Base-by-base conservation (phyloP, 2,888 invertebrate genomes). In the Venusia cambrica region DNA sequence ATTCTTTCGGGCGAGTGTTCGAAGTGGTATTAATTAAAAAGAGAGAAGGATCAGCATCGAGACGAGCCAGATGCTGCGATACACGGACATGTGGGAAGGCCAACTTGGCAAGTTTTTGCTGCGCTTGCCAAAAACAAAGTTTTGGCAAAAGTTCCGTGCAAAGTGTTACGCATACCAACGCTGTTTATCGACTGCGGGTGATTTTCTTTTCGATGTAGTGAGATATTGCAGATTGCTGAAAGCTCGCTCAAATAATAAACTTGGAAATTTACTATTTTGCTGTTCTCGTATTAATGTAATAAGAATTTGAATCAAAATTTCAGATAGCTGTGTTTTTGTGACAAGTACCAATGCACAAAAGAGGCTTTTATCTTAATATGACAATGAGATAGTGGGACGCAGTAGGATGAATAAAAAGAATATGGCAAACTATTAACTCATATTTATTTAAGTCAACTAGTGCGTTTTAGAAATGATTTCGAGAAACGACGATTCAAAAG, bases 1-100 rank as follows among this genome's bases (percentile, higher is more conserved):
- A 84, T 85, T 83, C 84, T 85, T 83, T 78, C 64, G 65, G 73
- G 63, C 62, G 69, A 69, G 69, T 73, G 79, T 80, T 83, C 80
- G 75, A 83, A 83, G 79, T 76, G 72, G 84, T 85, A 84, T 85
- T 85, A 84, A 85, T 85, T 85, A 84, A 85, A 84, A 84, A 73
- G 76, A 73, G 72, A 74, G 73, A 64, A 45, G 73, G 73, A 80
- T 81, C 80, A 73, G 65, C 63, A 57, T 58, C 54, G 31, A 60
- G 60, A 57, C 57, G 56, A 41, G 53, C 47, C 64, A 60, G 62
- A 54, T 63, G 55, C 45, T 24, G 44, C 31, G 46, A 62, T 60
- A 62, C 48, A 71, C 64, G 40, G 54, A 12, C 32, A 22, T 45
- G 33, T 29, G 29, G 37, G 25, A 39, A 40, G 47, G 45, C 40